Percentiles rank a stretch among this genome's conserved stretches.
phyloP scores from a whole-genome alignment of 2,888 invertebrate genomes.

The Quadriops clusia region DNA sequence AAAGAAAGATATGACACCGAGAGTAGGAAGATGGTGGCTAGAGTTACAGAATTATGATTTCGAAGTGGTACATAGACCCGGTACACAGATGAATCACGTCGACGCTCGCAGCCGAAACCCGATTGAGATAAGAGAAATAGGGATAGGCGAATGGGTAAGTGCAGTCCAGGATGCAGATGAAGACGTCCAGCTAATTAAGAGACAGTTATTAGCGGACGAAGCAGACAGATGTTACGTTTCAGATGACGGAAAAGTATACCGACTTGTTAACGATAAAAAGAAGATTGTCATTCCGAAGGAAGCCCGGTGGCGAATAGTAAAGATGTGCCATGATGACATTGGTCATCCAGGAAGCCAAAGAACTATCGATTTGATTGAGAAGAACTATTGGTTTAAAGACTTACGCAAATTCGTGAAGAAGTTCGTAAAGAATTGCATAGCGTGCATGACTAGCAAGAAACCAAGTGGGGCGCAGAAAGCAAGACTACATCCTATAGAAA shows the following conservation, averaged over 20 bases:
- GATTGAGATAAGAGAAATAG: slow-evolving; percentile 4
- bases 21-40: slow-evolving; percentile 21
- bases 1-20: slow-evolving; percentile 12
- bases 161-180: slow-evolving; percentile 7
- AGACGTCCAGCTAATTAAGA: slow-evolving; percentile 2
- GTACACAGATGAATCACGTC: slow-evolving; percentile 19
- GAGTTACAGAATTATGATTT: slow-evolving; percentile 19
- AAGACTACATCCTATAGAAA: no score
- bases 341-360: slow-evolving; percentile 22
- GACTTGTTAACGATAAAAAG: slow-evolving; percentile 1
- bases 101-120: slow-evolving; percentile 17
- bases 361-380: slow-evolving; percentile 12
- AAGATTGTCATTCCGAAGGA: slow-evolving; percentile 8
- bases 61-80: slow-evolving; percentile 17
- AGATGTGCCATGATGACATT: slow-evolving; percentile 18
- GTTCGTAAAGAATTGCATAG: no score
- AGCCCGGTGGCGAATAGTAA: slow-evolving; percentile 8
- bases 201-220: slow-evolving; percentile 4
- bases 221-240: background rate
- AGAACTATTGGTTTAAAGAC: slow-evolving; percentile 16
- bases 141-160: slow-evolving; percentile 6
- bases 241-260: slow-evolving; percentile 5
- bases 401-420: slow-evolving; percentile 22
- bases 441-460: no score
- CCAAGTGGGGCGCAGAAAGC: slow-evolving; percentile 24